Evolutionary conservation across 2,888 invertebrate genomes (phyloP).

Genomic region (Machimus atricapillus): DNA sequence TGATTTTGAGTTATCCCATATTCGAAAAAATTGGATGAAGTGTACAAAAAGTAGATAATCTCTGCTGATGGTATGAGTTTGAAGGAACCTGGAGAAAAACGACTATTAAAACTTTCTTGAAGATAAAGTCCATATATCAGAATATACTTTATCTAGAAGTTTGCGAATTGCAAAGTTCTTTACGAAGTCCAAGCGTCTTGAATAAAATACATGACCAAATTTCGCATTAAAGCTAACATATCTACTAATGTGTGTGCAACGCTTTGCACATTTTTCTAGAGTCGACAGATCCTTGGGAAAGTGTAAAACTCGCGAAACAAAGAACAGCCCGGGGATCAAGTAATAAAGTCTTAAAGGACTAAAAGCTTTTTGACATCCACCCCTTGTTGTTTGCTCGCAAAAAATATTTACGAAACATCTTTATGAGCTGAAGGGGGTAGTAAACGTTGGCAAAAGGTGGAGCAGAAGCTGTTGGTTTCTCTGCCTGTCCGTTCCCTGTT

Average conservation of each 20-base stretch:
- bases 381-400: conserved; percentile 22
- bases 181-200: background rate
- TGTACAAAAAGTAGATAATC: too few species aligned
- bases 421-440: background rate
- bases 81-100: background rate
- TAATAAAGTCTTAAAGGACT: conserved; percentile 34
- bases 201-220: background rate
- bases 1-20: too few species aligned
- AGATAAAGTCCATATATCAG: background rate
- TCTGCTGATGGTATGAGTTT: background rate
- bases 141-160: background rate
- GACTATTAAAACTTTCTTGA: background rate
- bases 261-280: background rate
- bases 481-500: background rate
- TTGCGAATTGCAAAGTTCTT: background rate
- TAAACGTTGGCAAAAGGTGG: background rate
- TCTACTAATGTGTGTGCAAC: background rate
- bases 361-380: conserved; percentile 25
- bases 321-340: conserved; percentile 2
- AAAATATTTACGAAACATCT: conserved; percentile 25
- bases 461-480: background rate
- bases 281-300: background rate
- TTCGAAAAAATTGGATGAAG: too few species aligned
- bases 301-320: background rate
- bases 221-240: background rate